Conservation (phyloP, 1,140 invertebrate genomes). For the Phymastichus coffea region DNA sequence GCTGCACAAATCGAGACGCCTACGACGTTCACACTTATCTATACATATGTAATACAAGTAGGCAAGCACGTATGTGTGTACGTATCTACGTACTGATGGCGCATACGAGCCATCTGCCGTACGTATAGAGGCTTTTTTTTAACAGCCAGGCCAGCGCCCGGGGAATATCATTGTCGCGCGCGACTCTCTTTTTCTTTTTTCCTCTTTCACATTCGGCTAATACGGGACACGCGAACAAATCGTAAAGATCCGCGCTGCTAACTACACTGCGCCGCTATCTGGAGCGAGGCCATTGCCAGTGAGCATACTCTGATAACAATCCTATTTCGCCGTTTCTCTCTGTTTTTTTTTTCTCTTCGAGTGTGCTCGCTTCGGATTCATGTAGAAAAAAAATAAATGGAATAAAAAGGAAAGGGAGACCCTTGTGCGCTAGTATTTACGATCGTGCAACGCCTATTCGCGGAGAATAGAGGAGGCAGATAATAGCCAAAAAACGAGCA, state of each 20-base stretch:
- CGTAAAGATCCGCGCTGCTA: not conserved
- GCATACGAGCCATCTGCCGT: not conserved
- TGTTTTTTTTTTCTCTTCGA: conserved; percentile 7
- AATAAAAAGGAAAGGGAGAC: no score
- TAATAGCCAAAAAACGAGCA: not conserved
- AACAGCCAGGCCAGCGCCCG: not conserved
- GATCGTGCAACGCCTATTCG: not conserved
- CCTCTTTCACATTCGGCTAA: conserved; percentile 5
- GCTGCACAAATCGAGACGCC: no score
- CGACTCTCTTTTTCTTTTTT: no score
- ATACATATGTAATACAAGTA: not conserved
- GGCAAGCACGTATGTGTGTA: no score
- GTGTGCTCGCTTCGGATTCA: not conserved
- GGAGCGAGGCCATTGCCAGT: not conserved
- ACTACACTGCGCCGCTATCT: not conserved
- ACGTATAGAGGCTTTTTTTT: no score
- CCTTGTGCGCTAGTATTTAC: no score
- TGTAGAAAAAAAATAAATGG: not conserved
- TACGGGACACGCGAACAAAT: not conserved
- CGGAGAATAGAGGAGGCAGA: not conserved
- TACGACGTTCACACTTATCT: conserved; percentile 1
- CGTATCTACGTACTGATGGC: no score
- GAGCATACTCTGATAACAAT: not conserved
- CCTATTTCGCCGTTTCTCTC: not conserved
- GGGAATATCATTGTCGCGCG: conserved; percentile 14